A percentile compares a stretch with the other conserved stretches of the same genome.
phyloP scores from a whole-genome alignment of 2,113 vertebrate genomes.

The Eublepharis macularius region DNA sequence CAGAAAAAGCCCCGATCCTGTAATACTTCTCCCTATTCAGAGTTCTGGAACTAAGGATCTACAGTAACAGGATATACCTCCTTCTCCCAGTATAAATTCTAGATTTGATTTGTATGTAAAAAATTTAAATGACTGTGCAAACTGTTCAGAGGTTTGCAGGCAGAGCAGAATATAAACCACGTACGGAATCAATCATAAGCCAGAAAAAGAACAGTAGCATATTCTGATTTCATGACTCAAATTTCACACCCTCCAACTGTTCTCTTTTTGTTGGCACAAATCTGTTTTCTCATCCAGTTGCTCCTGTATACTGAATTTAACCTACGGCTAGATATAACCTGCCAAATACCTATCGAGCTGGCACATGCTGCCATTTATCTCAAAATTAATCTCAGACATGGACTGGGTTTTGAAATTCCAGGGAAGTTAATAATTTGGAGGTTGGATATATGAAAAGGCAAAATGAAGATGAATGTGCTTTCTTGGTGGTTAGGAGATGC shows the following conservation, averaged over 20 bases:
- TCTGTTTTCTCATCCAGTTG: not conserved
- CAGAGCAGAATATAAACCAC: not conserved
- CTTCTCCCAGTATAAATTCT: no score
- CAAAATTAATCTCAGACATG: not conserved
- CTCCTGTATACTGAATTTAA: not conserved
- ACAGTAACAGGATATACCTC: no score
- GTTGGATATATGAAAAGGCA: not conserved
- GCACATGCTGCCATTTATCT: not conserved
- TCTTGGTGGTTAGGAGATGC: not conserved
- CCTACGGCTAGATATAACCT: not conserved
- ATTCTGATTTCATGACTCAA: not conserved
- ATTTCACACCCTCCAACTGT: not conserved
- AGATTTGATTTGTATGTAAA: no score
- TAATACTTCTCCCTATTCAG: no score
- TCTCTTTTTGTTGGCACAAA: not conserved
- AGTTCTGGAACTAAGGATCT: no score
- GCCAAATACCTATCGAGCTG: not conserved
- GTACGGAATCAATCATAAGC: not conserved
- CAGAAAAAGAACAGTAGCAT: not conserved
- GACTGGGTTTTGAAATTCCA: not conserved
- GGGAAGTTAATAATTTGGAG: not conserved
- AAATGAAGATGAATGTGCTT: not conserved
- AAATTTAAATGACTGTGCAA: no score
- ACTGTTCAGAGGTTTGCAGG: not conserved
- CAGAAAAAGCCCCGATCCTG: no score